Base-by-base conservation (phyloP, 2,797 vertebrate genomes). In the Gymnoscopelus microlampas region DNA sequence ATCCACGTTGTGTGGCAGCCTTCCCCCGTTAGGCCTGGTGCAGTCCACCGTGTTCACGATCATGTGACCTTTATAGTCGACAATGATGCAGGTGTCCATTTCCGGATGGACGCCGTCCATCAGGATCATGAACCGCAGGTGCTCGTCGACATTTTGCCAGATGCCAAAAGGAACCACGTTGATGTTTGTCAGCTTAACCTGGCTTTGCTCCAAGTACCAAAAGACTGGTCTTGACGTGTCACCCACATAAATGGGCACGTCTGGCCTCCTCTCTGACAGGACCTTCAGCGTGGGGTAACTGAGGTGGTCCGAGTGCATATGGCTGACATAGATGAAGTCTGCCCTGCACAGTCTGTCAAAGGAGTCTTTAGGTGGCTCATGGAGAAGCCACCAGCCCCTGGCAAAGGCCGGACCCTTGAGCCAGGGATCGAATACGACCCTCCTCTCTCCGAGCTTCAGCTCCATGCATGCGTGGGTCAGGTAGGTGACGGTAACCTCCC, bases 41-140 rank as follows among this genome's bases (percentile, higher is more conserved):
- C 95, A 95, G 83, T 95, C 95, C 73, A 95, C 95, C 0, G 93
- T 95, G 72, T 95, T 95, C 74, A 95, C 87, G 63, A 95, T 94
- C 86, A 90, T 91, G 76, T 95, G 94, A 68, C 94, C 95, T 95
- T 96, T 95, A 79, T 96, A 96, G 54, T 96, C 93, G 68, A 95
- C 90, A 3, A 95, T 94, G 75, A 95, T 91, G 66, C 95, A 95
- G 2, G 95, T 95, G 81, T 96, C 95, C 90, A 95, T 93, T 87
- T 95, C 95, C 15, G 95, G 95, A 66, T 95, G 94, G 59, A 96
- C 68, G 0, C 92, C 93, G 13, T 96, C 94, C 94, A 94, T 95
- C 63, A 95, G 73, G 84, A 95, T 95, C 94, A 95, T 95, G 60
- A 94, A 95, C 48, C 94, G 88, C 60, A 96, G 82, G 74, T 94